Base-by-base conservation (phyloP, 2,797 vertebrate species). In the Labroides dimidiatus region DNA sequence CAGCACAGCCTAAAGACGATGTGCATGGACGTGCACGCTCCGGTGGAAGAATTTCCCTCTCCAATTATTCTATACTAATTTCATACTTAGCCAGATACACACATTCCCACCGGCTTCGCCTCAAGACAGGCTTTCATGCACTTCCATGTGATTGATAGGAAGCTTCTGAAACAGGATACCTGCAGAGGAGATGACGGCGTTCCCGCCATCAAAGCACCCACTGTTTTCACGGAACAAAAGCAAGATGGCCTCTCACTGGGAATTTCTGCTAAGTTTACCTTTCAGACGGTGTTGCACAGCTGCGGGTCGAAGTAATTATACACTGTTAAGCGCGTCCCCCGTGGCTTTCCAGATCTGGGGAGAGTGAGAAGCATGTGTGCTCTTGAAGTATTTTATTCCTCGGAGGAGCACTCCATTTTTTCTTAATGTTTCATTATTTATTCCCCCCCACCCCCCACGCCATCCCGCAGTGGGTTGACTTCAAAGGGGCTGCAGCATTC, bases 361-460 rank as follows among this genome's bases (percentile, higher is more conserved):
- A 78, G 70, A 64, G 58, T 42, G 65, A 71, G 70, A 67, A 71
- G 63, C 84, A 79, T 64, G 60, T 84, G 71, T 80, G 86, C 84
- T 84, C 76, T 90, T 91, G 90, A 91, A 87, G 80, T 77, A 68
- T 88, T 84, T 59, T 80, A 90, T 84, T 91, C 87, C 89, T 88
- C 67, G 0, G 78, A 89, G 89, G 84, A 85, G 77, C 74, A 75
- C 72, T 87, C 72, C 45, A 58, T 68, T 85, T 43, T 68, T 85
- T 72, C 67, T 20, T 21, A 60, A 74, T 69, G 75, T 73, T 81
- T 87, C 20, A 82, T 87, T 70, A 55, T 86, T 87, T 88, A 58
- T 77, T 84, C 78, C 55, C 57, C 36, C 1, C 51, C 1, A n/a
- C n/a, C n/a, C n/a, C n/a, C 27, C 27, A 3, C 27, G 6, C 51